Conservation (phyloP, 2,113 vertebrate species). For the Megaleporinus macrocephalus region DNA sequence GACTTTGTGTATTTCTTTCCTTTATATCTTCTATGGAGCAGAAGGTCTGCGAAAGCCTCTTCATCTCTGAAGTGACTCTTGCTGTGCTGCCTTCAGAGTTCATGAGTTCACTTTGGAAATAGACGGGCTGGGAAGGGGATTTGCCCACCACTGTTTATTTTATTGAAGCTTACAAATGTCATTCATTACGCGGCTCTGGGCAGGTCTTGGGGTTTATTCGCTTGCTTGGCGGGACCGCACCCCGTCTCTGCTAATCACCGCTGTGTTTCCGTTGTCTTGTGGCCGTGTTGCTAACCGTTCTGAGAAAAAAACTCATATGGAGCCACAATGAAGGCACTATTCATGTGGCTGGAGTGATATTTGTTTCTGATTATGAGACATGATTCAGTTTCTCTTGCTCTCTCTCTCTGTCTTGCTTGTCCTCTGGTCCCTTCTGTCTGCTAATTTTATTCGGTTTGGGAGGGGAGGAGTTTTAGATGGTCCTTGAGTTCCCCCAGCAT, state of each 20-base stretch:
- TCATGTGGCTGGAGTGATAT: conserved; percentile 69
- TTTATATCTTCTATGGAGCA: no score
- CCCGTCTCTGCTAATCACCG: conserved; percentile 69
- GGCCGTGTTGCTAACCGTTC: conserved; percentile 65
- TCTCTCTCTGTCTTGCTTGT: conserved; percentile 42
- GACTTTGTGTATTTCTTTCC: no score
- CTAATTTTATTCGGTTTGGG: neutral
- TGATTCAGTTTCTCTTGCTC: conserved; percentile 65
- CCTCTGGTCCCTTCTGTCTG: neutral
- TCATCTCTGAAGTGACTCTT: neutral
- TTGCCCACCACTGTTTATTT: conserved; percentile 67
- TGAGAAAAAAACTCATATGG: conserved; percentile 65
- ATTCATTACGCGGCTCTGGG: conserved; percentile 66
- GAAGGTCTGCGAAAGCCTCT: no score
- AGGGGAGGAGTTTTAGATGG: neutral
- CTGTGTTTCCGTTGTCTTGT: conserved; percentile 69
- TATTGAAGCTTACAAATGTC: conserved; percentile 64
- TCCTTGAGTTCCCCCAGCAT: neutral
- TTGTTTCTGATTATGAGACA: conserved; percentile 73
- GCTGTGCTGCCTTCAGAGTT: conserved; percentile 13
- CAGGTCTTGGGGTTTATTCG: conserved; percentile 55
- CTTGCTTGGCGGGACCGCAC: conserved; percentile 56
- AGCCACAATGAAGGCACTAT: conserved; percentile 58
- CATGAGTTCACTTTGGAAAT: conserved; percentile 49
- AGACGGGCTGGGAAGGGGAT: conserved; percentile 48